These are phyloP conservation scores for Pasiphila rectangulata DNA, from an alignment of 2,888 invertebrate species.

Conservation along the genomic window DNA sequence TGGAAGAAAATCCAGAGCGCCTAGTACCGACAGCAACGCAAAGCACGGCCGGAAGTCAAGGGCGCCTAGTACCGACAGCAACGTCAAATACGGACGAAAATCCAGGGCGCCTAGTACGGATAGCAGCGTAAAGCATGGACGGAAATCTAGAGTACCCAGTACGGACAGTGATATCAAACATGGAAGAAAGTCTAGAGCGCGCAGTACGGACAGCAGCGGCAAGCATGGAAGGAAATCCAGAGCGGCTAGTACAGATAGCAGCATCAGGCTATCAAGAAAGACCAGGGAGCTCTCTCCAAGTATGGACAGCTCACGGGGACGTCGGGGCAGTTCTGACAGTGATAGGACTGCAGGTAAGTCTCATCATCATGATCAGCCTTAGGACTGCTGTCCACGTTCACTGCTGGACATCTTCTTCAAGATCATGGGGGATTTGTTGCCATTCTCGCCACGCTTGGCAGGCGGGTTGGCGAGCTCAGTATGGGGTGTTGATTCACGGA, in stretches of 20 bases:
- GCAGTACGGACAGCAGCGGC: background rate
- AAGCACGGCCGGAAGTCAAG: background rate
- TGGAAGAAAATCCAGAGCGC: background rate
- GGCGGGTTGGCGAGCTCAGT: too few relatives aligned
- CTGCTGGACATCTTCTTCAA: too few relatives aligned
- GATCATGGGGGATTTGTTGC: too few relatives aligned
- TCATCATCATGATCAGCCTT: too few relatives aligned
- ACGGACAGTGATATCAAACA: background rate
- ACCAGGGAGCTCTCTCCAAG: too few relatives aligned
- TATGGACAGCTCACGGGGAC: background rate
- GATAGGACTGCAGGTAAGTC: constrained; percentile 42
- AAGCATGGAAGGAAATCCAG: background rate
- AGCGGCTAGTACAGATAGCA: background rate
- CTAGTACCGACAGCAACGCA: background rate
- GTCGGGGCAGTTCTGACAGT: constrained; percentile 29
- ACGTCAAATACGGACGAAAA: background rate
- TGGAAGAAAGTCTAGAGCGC: background rate
- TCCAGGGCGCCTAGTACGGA: background rate
- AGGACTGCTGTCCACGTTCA: too few relatives aligned
- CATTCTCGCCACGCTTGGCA: too few relatives aligned
- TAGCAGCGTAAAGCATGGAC: background rate
- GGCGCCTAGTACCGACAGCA: background rate
- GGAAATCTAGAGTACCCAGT: constrained; percentile 5
- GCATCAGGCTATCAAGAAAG: too few relatives aligned
- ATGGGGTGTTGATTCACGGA: too few relatives aligned